Base-by-base conservation (phyloP, 2,113 vertebrate genomes). In the Gallinago media region DNA sequence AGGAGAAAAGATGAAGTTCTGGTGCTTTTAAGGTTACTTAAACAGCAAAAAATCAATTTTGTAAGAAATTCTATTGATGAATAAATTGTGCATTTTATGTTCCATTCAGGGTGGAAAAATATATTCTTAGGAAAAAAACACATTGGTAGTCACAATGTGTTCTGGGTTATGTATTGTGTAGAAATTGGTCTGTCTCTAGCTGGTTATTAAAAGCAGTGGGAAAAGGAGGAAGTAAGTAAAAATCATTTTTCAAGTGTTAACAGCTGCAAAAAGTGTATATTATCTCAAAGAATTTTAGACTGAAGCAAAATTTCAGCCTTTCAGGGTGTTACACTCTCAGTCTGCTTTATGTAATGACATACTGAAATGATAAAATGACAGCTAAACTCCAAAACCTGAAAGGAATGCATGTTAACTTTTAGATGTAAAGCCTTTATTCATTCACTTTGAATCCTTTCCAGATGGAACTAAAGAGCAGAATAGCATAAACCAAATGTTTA, bases 231-330 rank as follows among this genome's bases (percentile, higher is more conserved):
- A 93, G 52, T 16, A 72, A 94, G 40, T 79, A 79, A 92, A 88
- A 89, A 76, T 46, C 15, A 93, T 73, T 78, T 95, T 90, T 95
- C 82, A 93, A 96, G 88, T 90, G 59, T 67, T 88, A 85, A 32
- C 92, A 97, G 92, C 92, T 94, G 94, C 82, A 76, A 93, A 85
- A 92, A 86, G 7, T 66, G 4, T 70, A 15, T 49, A 94, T 91
- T 89, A 91, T 82, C 29, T 73, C 62, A 83, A 96, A 80, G 58
- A 93, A 77, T 58, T 88, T 92, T 66, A 76, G 54, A 34, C 40
- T 73, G 67, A 96, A 92, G 66, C 13, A 93, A 82, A 95, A 94
- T 91, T 82, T 82, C 74, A 92, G 66, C 52, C 32, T 88, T 83
- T 93, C 63, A 93, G 71, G 5, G 14, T 73, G n/a, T 74, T 59